Evolutionary conservation across 2,797 vertebrate species (phyloP), one percentile per base, ranked within the genome.

Genomic region (Tinamus major): DNA sequence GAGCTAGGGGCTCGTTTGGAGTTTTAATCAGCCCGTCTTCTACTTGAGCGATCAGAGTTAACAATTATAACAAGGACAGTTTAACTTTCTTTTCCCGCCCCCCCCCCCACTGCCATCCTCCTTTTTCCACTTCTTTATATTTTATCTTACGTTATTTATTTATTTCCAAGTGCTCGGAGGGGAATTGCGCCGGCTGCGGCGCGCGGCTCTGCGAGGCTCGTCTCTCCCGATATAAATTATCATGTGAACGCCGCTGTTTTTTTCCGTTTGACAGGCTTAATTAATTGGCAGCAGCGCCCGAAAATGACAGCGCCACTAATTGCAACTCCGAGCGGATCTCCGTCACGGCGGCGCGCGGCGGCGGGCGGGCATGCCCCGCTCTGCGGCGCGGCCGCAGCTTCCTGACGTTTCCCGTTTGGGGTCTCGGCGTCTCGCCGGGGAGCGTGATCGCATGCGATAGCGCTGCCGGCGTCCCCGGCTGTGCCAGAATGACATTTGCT

Each of bases 181-280:
- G 97, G 96, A 76, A 92, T 93, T 93, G 89, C 92, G 94, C 95
- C 94, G 90, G 93, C 78, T 13, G 79, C 90, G n/a, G 92, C 58
- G 3, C 92, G 92, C 81, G 7, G 95, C 95, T 96, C 87, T 55
- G 39, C 39, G 53, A 63, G 95, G 89, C 96, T 91, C 87, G 90
- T 98, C 98, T 98, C 98, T 98, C 98, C 98, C 98, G 90, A 98
- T 98, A 98, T 98, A 99, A 99, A 99, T 99, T 98, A 98, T 98
- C 98, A 98, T 97, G 98, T 97, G 98, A 97, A 96, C 93, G 77
- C 96, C 70, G 90, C 96, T 98, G 97, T 97, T 96, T 97, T 96
- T 97, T 98, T 96, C 96, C 95, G 79, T 98, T 97, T 98, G 98
- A 98, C 98, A 97, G 98, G 76, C 97, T 98, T 97, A 97, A 98